These are phyloP conservation scores for Myrmophylax atrothorax DNA, from an alignment of 2,113 vertebrate species.

Conservation along the genomic window DNA sequence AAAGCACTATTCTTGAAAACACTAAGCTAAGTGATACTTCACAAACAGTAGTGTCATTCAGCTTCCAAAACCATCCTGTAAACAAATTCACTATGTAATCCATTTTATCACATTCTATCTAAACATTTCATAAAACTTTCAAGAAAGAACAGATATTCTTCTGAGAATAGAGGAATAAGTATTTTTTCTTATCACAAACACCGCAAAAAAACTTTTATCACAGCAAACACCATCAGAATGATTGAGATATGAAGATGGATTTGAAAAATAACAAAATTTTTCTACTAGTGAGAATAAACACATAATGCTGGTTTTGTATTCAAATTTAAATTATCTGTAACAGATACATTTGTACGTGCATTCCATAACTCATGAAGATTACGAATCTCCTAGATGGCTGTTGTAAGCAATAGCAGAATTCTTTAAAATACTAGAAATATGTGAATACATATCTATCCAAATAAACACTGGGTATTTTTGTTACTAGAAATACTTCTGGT, in stretches of 20 bases:
- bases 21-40: background rate
- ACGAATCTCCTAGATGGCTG: background rate
- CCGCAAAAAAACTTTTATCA: background rate
- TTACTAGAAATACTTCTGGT: conserved; percentile 15
- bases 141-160: background rate
- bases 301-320: background rate
- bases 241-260: background rate
- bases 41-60: background rate
- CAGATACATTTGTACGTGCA: background rate
- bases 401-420: background rate
- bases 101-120: background rate
- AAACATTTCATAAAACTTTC: background rate
- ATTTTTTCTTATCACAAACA: background rate
- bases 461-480: conserved; percentile 17
- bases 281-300: background rate
- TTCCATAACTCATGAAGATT: background rate
- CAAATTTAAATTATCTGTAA: background rate
- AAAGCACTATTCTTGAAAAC: background rate
- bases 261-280: background rate
- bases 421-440: conserved; percentile 31
- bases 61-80: background rate
- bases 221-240: background rate
- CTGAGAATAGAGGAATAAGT: background rate
- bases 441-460: background rate
- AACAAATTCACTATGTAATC: background rate